Evolutionary conservation across 1,140 invertebrate species (phyloP), one percentile per base, ranked within the genome.

Genomic region (Bombus sibiricus): DNA sequence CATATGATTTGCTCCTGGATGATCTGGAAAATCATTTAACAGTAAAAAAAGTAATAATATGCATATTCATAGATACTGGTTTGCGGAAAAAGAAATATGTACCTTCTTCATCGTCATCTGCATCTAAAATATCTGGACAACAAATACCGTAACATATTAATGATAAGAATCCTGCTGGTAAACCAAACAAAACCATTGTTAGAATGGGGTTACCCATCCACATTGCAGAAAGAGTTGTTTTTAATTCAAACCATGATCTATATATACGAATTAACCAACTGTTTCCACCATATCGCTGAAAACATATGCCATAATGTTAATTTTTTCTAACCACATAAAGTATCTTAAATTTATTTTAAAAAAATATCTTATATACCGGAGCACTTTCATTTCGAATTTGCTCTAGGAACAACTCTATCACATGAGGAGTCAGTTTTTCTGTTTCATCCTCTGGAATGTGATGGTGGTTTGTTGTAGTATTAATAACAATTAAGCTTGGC

Each of bases 141-240:
- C 98, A 99, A 86, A 98, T 97, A 4, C 98, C 98, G 93, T 99
- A 99, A 92, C 98, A 97, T 92, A 99, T 99, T 2, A 99, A 96
- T n/a, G 97, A 97, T 15, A 99, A 96, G 93, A 99, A 99, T 28
- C 98, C 98, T 57, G 98, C 94, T 18, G 99, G 99, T 64, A 99
- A 95, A 18, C 98, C 98, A 95, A 98, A 98, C 13, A 99, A 95
- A 12, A 99, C 97, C 37, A 97, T 96, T 13, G 98, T 98, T 71
- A 99, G 94, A 59, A 99, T 97, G 8, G 98, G 98, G 96, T 99
- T 98, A 34, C 98, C 98, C 88, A 96, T 95, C 98, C 98, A 99
- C 98, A 99, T 99, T 75, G 97, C 97, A 43, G 95, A 94, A 39
- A 98, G 93, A 5, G 97, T 96, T 57, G 97, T 97, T 92, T 96